Conservation (phyloP, 2,888 invertebrate species). For the Mimachlamys varia region DNA sequence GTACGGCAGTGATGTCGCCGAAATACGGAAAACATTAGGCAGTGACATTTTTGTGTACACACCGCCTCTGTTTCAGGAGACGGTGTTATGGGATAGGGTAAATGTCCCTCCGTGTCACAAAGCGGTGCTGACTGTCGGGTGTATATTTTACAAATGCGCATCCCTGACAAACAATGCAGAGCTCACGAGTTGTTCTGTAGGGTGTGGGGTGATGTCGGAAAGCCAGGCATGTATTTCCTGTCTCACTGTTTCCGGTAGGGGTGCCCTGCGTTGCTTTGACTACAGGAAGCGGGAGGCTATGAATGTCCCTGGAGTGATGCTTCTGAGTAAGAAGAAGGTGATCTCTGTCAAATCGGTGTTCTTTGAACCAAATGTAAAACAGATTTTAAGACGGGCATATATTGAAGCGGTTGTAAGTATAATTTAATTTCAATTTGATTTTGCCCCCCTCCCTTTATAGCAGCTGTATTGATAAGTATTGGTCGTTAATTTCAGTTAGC, state of each 20-base stretch:
- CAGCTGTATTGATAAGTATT: background rate
- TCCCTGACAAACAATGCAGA: background rate
- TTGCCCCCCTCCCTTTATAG: background rate
- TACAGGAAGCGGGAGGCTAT: background rate
- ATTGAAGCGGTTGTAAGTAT: background rate
- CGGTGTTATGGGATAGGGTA: background rate
- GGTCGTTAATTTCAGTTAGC: no score
- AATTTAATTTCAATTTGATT: background rate
- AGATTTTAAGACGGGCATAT: background rate
- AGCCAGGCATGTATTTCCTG: constrained; percentile 25
- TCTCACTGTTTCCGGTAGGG: constrained; percentile 19
- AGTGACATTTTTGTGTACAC: background rate
- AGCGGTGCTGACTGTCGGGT: background rate
- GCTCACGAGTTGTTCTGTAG: background rate
- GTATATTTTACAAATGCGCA: background rate
- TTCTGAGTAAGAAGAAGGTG: background rate
- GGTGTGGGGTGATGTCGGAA: background rate
- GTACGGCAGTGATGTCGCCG: background rate
- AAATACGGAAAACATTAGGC: background rate
- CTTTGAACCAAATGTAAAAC: constrained; percentile 8
- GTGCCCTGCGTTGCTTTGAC: background rate
- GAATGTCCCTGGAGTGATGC: background rate
- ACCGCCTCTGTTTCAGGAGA: background rate
- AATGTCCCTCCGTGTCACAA: background rate
- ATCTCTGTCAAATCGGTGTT: background rate